Percentiles rank a stretch among this genome's conserved stretches.
phyloP scores from a whole-genome alignment of 2,888 invertebrate genomes.

The Caradrina kadenii region DNA sequence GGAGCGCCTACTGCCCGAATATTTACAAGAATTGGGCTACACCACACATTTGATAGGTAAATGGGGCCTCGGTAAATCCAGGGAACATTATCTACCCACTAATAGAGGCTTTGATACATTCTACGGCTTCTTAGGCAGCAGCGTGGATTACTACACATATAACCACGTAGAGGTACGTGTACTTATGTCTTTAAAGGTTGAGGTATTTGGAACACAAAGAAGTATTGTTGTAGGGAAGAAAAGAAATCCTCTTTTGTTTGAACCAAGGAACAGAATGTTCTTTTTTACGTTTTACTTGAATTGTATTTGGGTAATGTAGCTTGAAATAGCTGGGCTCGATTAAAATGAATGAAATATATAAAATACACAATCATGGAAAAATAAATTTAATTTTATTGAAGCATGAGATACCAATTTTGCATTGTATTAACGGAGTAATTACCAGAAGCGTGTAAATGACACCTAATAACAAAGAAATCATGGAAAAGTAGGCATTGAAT shows the following conservation, averaged over 20 bases:
- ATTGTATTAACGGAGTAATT: not conserved
- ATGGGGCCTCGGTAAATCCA: slow-evolving; percentile 96
- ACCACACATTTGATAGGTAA: slow-evolving; percentile 95
- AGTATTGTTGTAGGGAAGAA: slow-evolving; percentile 35
- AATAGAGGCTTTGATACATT: slow-evolving; percentile 94
- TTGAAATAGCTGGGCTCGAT: not conserved
- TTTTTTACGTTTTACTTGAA: slow-evolving; percentile 14
- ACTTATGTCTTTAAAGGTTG: slow-evolving; percentile 28
- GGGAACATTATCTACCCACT: slow-evolving; percentile 92
- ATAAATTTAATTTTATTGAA: not conserved
- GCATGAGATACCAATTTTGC: not conserved
- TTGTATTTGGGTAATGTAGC: not conserved
- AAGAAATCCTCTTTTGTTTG: slow-evolving; percentile 42
- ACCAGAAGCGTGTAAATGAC: not conserved
- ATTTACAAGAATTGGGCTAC: slow-evolving; percentile 93
- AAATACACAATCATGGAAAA: not conserved
- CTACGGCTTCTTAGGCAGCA: slow-evolving; percentile 95
- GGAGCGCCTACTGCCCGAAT: slow-evolving; percentile 93
- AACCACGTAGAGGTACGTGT: slow-evolving; percentile 86
- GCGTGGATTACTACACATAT: slow-evolving; percentile 93
- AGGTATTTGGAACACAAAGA: slow-evolving; percentile 35
- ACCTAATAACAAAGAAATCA: not conserved
- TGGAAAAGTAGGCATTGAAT: not conserved
- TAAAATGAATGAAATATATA: not conserved
- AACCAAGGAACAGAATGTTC: slow-evolving; percentile 20